Conservation (phyloP, 2,888 invertebrate genomes). For the Bursaphelenchus okinawaensis region DNA sequence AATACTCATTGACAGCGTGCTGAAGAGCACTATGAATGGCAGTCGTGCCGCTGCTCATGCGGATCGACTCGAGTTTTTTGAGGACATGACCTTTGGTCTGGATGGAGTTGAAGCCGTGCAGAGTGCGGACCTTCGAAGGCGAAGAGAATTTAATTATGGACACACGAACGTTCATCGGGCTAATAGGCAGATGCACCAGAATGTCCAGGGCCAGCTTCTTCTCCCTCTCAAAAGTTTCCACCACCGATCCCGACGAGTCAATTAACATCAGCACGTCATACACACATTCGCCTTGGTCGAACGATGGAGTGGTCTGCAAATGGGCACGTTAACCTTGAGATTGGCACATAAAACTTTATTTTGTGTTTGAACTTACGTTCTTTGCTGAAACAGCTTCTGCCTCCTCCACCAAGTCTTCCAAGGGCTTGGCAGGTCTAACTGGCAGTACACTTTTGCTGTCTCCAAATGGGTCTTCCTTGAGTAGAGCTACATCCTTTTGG, state of each 20-base stretch:
- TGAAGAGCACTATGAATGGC: slow-evolving; percentile 38
- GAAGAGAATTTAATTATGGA: slow-evolving; percentile 45
- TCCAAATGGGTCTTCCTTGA: background rate
- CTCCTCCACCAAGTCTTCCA: too few species aligned
- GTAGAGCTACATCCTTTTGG: background rate
- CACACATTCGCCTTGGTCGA: slow-evolving; percentile 30
- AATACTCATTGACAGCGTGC: slow-evolving; percentile 36
- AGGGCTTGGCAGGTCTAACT: slow-evolving; percentile 9
- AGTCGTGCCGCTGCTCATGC: slow-evolving; percentile 38
- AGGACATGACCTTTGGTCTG: slow-evolving; percentile 17
- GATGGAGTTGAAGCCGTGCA: slow-evolving; percentile 31
- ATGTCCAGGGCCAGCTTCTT: slow-evolving; percentile 41
- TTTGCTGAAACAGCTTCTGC: too few species aligned
- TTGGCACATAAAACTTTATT: too few species aligned
- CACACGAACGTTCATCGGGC: slow-evolving; percentile 40
- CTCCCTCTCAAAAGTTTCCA: slow-evolving; percentile 39
- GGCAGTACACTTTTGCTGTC: slow-evolving; percentile 6
- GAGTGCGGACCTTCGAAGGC: slow-evolving; percentile 34
- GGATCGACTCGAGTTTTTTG: slow-evolving; percentile 22
- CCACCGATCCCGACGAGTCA: slow-evolving; percentile 43
- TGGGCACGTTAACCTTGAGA: too few species aligned
- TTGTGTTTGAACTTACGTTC: too few species aligned
- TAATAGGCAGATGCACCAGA: slow-evolving; percentile 15
- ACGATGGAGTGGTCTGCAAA: background rate
- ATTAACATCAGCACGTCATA: slow-evolving; percentile 42